These are phyloP conservation scores for Digitonthophagus gazella DNA, from an alignment of 2,888 invertebrate genomes.

Conservation along the genomic window DNA sequence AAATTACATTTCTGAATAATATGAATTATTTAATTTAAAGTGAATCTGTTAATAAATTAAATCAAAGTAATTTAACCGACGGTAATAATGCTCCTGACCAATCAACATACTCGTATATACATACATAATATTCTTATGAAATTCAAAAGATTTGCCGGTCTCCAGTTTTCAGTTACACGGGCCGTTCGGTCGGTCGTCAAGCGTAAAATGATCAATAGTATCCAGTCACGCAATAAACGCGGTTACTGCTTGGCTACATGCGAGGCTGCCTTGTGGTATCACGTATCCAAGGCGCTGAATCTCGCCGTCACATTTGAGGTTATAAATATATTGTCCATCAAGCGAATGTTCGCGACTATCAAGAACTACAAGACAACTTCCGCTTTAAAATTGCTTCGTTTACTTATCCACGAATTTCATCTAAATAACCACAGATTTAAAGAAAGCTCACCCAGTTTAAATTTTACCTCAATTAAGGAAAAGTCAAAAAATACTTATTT, in stretches of 20 bases:
- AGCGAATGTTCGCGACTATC: neutral
- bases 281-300: slow-evolving; percentile 1
- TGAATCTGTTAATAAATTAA: neutral
- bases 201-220: neutral
- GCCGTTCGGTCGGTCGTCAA: neutral
- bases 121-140: neutral
- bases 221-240: slow-evolving; percentile 2
- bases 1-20: too few species aligned
- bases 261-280: neutral
- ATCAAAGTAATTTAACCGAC: neutral
- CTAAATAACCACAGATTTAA: neutral
- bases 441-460: neutral
- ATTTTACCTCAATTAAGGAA: slow-evolving; percentile 42
- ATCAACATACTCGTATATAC: neutral
- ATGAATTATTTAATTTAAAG: too few species aligned
- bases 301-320: slow-evolving; percentile 1
- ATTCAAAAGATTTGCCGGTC: neutral
- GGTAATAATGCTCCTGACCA: neutral
- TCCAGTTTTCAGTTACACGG: neutral
- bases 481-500: slow-evolving; percentile 69
- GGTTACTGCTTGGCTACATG: slow-evolving; percentile 1
- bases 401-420: slow-evolving; percentile 54
- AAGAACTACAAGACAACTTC: neutral
- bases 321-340: slow-evolving; percentile 2
- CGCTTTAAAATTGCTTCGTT: slow-evolving; percentile 42